A percentile compares a stretch with the other conserved stretches of the same genome.
These are phyloP conservation scores for Drosophila equinoxialis DNA, from an alignment of 1,140 invertebrate genomes.

Conservation along the genomic window DNA sequence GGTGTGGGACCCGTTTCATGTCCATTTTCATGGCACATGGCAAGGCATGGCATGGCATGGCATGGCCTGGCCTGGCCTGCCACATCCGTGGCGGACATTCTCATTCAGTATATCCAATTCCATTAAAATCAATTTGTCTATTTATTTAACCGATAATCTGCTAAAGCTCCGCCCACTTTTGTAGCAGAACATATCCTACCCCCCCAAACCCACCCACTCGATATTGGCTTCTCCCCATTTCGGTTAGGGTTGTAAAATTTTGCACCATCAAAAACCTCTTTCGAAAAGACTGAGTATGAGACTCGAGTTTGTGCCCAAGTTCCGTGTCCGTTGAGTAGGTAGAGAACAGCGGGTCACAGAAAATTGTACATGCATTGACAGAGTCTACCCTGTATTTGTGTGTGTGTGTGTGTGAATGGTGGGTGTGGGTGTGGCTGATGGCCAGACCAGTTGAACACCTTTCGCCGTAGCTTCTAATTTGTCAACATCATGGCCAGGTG, in stretches of 20 bases:
- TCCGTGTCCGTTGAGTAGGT: background rate
- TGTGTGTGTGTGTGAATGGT: background rate
- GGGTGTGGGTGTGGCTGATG: conserved; percentile 31
- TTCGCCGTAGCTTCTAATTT: conserved; percentile 59
- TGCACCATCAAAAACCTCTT: conserved; percentile 31
- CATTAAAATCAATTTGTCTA: conserved; percentile 81
- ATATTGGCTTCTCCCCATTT: background rate
- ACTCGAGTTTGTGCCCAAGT: too few species aligned
- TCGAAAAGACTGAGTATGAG: background rate
- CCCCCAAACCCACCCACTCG: background rate
- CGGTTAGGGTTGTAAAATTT: conserved; percentile 53
- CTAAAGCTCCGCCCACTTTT: conserved; percentile 43
- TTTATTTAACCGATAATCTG: conserved; percentile 81
- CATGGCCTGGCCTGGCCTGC: conserved; percentile 28
- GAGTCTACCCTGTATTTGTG: background rate
- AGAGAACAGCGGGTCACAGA: conserved; percentile 1
- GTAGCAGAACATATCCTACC: too few species aligned
- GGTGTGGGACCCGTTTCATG: conserved; percentile 17
- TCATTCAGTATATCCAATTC: conserved; percentile 66
- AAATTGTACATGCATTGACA: conserved; percentile 55
- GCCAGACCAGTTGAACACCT: background rate
- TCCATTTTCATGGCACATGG: conserved; percentile 49
- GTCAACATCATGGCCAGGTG: conserved; percentile 71
- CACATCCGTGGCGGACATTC: conserved; percentile 39
- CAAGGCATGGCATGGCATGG: conserved; percentile 39